Evolutionary conservation across 2,888 invertebrate genomes (phyloP), one percentile per base, ranked within the genome.

Genomic region (Drosophila birchii): DNA sequence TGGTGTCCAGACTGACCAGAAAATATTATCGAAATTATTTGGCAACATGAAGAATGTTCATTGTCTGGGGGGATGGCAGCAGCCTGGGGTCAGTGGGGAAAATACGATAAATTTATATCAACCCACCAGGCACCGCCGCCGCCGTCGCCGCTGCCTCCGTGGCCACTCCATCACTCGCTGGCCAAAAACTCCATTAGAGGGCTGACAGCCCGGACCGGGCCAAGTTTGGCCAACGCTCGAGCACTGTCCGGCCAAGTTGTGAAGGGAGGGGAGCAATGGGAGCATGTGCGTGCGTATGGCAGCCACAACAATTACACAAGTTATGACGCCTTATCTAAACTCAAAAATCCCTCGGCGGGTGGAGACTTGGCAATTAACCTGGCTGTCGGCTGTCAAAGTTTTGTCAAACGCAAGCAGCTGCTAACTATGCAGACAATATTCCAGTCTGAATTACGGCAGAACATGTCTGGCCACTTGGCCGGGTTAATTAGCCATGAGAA

Each of bases 401-500:
- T 77, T 70, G 69, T 71, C 63, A 74, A 68, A 63, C 53, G 55
- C 69, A 64, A 63, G 59, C 78, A 72, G 67, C 66, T 69, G 57
- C 62, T 54, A 76, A 77, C 79, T 71, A 70, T 78, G 74, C 74
- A 71, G 74, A 78, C 74, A 79, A 69, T 45, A 45, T 79, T 81
- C 76, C 45, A 63, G 47, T 54, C 78, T 44, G 74, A 81, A 76
- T 70, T 78, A 72, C 69, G 43, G 53, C 45, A 51, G 54, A 67
- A 75, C 77, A 79, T 74, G 81, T 66, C 73, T 68, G 68, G n/a
- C 53, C 54, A 59, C 70, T 67, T 74, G 67, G 60, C 55, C 64
- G 41, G 73, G 74, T 83, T 81, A 83, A 83, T 82, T 83, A 78
- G 75, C 77, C 78, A 74, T 81, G 74, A 77, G 77, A 78, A 75